Conservation (phyloP, 1,140 invertebrate genomes). For the Teleogryllus occipitalis region DNA sequence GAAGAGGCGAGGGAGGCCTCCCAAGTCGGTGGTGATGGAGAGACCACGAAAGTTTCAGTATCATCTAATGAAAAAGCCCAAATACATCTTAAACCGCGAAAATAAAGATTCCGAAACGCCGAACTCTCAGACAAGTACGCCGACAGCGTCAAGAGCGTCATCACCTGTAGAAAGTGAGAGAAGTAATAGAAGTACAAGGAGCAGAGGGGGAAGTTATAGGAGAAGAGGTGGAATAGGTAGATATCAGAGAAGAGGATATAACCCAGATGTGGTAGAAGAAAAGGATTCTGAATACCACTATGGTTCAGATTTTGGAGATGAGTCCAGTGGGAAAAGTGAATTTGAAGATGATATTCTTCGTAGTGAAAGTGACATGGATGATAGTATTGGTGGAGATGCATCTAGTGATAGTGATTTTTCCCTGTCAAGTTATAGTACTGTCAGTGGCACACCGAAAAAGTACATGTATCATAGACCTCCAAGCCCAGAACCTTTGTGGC, state of each 20-base stretch:
- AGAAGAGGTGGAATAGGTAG: conserved; percentile 30
- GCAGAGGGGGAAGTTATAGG: conserved; percentile 29
- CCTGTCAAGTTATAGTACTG: conserved; percentile 64
- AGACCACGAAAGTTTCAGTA: conserved; percentile 75
- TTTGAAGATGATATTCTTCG: conserved; percentile 59
- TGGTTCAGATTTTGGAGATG: conserved; percentile 80
- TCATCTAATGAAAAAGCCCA: conserved; percentile 83
- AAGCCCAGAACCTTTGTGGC: conserved; percentile 80
- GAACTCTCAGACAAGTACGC: conserved; percentile 59
- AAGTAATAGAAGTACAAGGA: conserved; percentile 52
- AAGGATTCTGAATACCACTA: conserved; percentile 83
- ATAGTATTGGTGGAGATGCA: conserved; percentile 51
- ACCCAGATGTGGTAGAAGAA: conserved; percentile 59
- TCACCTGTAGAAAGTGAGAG: conserved; percentile 64
- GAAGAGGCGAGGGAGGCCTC: conserved; percentile 78
- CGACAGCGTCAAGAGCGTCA: conserved; percentile 61
- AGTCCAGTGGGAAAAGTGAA: conserved; percentile 70
- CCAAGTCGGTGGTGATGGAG: conserved; percentile 76
- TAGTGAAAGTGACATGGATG: conserved; percentile 56
- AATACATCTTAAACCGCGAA: conserved; percentile 65
- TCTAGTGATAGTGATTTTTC: conserved; percentile 78
- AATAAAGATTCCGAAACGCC: conserved; percentile 55
- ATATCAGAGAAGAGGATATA: conserved; percentile 60
- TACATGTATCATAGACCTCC: conserved; percentile 47
- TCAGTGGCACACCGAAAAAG: conserved; percentile 46